Base-by-base conservation (phyloP, 2,113 vertebrate genomes). In the Mola mola region DNA sequence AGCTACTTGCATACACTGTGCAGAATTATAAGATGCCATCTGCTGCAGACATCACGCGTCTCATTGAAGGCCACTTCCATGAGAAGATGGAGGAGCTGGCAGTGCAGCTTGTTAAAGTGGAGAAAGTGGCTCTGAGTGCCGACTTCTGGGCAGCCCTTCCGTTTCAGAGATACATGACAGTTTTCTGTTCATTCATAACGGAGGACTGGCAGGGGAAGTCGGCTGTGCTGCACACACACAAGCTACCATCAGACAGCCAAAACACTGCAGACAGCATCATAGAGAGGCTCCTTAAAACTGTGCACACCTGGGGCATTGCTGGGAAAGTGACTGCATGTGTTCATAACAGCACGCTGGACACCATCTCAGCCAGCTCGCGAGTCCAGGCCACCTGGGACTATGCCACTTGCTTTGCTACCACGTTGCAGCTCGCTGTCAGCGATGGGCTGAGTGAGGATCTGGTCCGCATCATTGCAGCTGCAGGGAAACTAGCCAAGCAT, bases 141-240 rank as follows among this genome's bases (percentile, higher is more conserved):
- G 83, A 85, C 20, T 59, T 81, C 41, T 87, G 85, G 85, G 71
- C 78, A 1, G 83, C 66, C 1, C 57, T 75, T 4, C 81, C 80
- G 4, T 67, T 34, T 53, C 83, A 87, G 44, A 66, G 48, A 36
- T 87, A 85, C 34, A 6, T 85, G 0, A 84, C 85, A 2, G 5
- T 85, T 3, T 82, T 63, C 21, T 87, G 85, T 46, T 85, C 80
- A 1, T 87, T 82, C 68, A 83, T 87, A 9, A 85, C 83, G 1
- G 80, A 82, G 2, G 80, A 83, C 33, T 87, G 85, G 83, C 78
- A 78, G 41, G 64, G 70, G 13, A 80, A 34, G 67, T 63, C 69
- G 1, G 80, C 70, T 15, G 83, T 87, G 53, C 75, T 87, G 75
- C 80, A 85, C 38, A 87, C 85, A 0, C 75, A 83, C 53, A 78